Evolutionary conservation across 2,113 vertebrate genomes (phyloP), one percentile per base, ranked within the genome.

Genomic region (Sinosuthora webbiana): DNA sequence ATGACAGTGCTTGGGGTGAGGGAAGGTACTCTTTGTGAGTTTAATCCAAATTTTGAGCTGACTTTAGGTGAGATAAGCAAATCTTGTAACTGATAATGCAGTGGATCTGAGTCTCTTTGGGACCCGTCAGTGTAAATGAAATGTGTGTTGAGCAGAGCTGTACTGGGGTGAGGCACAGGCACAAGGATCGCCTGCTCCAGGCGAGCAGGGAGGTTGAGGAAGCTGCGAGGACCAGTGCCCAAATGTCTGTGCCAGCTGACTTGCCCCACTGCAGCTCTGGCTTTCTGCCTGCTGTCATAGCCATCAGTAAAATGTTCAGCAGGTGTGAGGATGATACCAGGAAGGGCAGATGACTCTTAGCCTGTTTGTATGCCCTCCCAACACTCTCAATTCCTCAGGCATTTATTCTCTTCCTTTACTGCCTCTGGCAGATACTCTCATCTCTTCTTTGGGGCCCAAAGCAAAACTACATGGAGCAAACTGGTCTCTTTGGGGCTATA

Each of bases 121-220:
- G 13, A 7, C 27, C 30, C 14, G 33, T 68, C 19, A 30, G 11
- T 11, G 15, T 24, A 41, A 83, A 5, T 19, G 39, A 23, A 56
- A 17, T 0, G 9, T 52, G 23, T 9, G 21, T n/a, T 30, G 30
- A 15, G 7, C 30, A 47, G 41, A 59, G 65, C 62, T 75, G 18
- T 67, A 13, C 11, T 0, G 0, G 25, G 21, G 16, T 0, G 0
- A 44, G 37, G 35, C 1, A 1, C 20, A 60, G 44, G 21, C n/a
- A 20, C 4, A 37, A 33, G 6, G 5, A 59, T 24, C 53, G 27
- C 23, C 25, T 78, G 37, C 39, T 7, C 5, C 0, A 1, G 35
- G 19, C 2, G 0, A n/a, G 52, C 28, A 12, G 50, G 11, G n/a
- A 35, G 33, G 7, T 5, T 6, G 30, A 25, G 25, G 35, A 49